These are phyloP conservation scores for Drosophila novamexicana DNA, from an alignment of 1,140 invertebrate genomes.

Conservation along the genomic window DNA sequence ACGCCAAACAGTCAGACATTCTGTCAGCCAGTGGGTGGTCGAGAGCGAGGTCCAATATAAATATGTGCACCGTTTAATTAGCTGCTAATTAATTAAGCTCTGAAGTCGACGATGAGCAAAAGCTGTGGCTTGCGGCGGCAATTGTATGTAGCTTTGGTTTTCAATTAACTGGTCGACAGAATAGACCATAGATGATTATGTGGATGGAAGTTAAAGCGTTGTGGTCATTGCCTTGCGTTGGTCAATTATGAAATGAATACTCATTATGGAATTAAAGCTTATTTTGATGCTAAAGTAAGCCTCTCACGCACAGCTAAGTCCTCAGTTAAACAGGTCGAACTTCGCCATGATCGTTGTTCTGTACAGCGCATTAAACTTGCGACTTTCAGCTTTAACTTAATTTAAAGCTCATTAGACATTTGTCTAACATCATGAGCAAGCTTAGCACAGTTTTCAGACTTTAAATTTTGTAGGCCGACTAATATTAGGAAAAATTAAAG, in stretches of 20 bases:
- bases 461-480: too few species aligned
- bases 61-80: slow-evolving; percentile 75
- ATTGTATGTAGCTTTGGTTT: slow-evolving; percentile 53
- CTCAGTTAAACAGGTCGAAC: not conserved
- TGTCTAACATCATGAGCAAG: too few species aligned
- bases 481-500: too few species aligned
- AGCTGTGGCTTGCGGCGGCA: slow-evolving; percentile 3
- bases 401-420: too few species aligned
- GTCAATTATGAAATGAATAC: not conserved
- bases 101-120: slow-evolving; percentile 15
- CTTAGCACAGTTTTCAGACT: too few species aligned
- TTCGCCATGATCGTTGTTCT: too few species aligned
- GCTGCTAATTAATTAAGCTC: slow-evolving; percentile 72
- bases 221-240: not conserved
- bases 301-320: not conserved
- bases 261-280: too few species aligned
- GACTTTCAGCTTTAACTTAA: too few species aligned
- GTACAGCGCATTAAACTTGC: too few species aligned
- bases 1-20: slow-evolving; percentile 27
- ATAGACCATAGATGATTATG: not conserved
- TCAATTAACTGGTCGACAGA: slow-evolving; percentile 54
- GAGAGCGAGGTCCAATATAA: slow-evolving; percentile 41
- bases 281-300: too few species aligned
- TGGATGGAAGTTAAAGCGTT: not conserved
- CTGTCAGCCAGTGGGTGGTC: not conserved